These are phyloP conservation scores for Meteorus cinctellus DNA, from an alignment of 2,888 invertebrate species.

Conservation along the genomic window DNA sequence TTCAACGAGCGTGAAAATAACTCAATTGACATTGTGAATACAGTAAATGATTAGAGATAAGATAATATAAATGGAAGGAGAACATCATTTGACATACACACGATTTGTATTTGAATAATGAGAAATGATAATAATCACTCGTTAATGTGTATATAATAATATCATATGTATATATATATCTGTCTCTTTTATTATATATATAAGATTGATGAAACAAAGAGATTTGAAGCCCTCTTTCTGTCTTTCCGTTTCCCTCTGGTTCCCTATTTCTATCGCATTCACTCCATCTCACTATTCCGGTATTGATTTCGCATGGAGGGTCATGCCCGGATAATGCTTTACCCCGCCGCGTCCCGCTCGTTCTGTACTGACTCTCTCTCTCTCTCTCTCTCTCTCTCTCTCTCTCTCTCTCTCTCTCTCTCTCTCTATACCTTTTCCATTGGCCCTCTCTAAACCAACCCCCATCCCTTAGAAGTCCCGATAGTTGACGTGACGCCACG, in stretches of 20 bases:
- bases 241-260: slow-evolving; percentile 29
- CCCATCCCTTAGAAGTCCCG: slow-evolving; percentile 25
- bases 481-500: slow-evolving; percentile 42
- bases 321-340: slow-evolving; percentile 51
- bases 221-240: slow-evolving; percentile 23
- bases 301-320: slow-evolving; percentile 54
- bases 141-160: not conserved
- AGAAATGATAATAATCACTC: not conserved
- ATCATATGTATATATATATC: not conserved
- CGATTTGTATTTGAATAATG: not conserved
- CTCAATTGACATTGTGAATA: not conserved
- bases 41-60: not conserved
- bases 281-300: slow-evolving; percentile 45
- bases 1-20: slow-evolving; percentile 5
- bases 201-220: slow-evolving; percentile 37
- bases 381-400: not conserved
- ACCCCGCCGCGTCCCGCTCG: slow-evolving; percentile 38
- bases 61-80: not conserved
- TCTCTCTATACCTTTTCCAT: not conserved
- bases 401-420: not conserved
- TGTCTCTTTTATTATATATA: not conserved
- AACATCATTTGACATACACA: not conserved
- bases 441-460: not conserved
- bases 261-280: slow-evolving; percentile 25
- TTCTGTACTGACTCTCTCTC: slow-evolving; percentile 7